Evolutionary conservation across 2,888 invertebrate genomes (phyloP), one percentile per base, ranked within the genome.

Genomic region (Rotaria magnacalcarata): DNA sequence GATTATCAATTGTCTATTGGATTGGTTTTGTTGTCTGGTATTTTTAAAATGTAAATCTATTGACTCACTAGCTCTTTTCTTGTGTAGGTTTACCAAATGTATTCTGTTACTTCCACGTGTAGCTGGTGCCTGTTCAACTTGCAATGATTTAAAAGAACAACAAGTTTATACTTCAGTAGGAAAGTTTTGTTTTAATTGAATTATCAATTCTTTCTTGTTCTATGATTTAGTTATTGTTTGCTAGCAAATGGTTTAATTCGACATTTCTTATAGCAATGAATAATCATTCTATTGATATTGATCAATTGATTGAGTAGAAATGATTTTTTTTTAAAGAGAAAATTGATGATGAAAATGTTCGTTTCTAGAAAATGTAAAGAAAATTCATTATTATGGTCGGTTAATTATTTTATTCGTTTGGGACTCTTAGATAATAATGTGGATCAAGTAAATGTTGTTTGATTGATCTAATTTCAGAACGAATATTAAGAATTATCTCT

Each of bases 311-410:
- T 67, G 14, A 67, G 67, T 67, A 67, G 0, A 34, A 16, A 34
- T 34, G 34, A 2, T 34, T 34, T 34, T 34, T 34, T 34, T 34
- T 34, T 34, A 34, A 34, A 34, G 34, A 34, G 34, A 34, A 34
- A 34, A 34, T 34, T 2, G 2, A 34, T 34, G 11, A 14, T 16
- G 16, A 16, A 27, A 34, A 67, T 34, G 16, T 34, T 67, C 34
- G 27, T 27, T 80, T 80, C 52, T 52, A 80, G 75, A 80, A n/a
- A 80, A 21, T 80, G 75, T 80, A 7, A 80, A 47, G 21, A 41
- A 47, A 80, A 80, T 21, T 1, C 6, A 11, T 2, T 43, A 2
- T 47, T 80, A 7, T 80, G 75, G 75, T 43, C 75, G 24, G 24
- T 47, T 2, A 47, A 41, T 43, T 43, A 80, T 80, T 41, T 80